These are phyloP conservation scores for Actenoides lindsayi DNA, from an alignment of 2,113 vertebrate genomes.

Conservation along the genomic window DNA sequence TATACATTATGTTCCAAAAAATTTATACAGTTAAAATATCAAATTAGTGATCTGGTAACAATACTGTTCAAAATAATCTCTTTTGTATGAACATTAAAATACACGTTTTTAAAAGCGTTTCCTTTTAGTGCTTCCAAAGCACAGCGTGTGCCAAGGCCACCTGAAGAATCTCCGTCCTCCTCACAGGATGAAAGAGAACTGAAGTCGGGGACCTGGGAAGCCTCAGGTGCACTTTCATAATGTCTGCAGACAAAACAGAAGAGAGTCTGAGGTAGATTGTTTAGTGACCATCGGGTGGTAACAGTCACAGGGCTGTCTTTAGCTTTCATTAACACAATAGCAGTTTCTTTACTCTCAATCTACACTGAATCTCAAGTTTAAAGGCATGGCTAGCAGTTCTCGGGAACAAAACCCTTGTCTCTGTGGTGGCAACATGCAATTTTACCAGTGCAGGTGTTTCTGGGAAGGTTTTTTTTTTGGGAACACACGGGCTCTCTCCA, in stretches of 20 bases:
- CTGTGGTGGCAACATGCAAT: slow-evolving; percentile 71
- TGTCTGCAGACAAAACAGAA: slow-evolving; percentile 83
- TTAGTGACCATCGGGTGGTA: slow-evolving; percentile 74
- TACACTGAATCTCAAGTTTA: slow-evolving; percentile 76
- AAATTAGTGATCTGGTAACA: slow-evolving; percentile 91
- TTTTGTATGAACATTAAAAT: slow-evolving; percentile 94
- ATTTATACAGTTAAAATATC: slow-evolving; percentile 90
- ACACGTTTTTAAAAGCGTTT: slow-evolving; percentile 81
- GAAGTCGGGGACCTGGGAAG: slow-evolving; percentile 76
- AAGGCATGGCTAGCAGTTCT: slow-evolving; percentile 76
- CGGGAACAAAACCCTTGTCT: slow-evolving; percentile 69
- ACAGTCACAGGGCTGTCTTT: slow-evolving; percentile 75
- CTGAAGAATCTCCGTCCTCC: slow-evolving; percentile 80
- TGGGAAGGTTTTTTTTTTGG: slow-evolving; percentile 44
- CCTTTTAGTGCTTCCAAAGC: slow-evolving; percentile 83
- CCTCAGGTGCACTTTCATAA: slow-evolving; percentile 80
- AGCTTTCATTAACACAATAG: slow-evolving; percentile 76
- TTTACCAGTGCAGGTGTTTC: slow-evolving; percentile 66
- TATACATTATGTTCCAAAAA: slow-evolving; percentile 88
- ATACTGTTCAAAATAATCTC: slow-evolving; percentile 95
- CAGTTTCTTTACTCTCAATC: slow-evolving; percentile 78
- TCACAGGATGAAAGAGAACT: slow-evolving; percentile 76
- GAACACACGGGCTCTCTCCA: slow-evolving; percentile 61
- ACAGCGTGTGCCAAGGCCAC: slow-evolving; percentile 82
- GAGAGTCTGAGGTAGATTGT: slow-evolving; percentile 86